Base-by-base conservation (phyloP, 2,113 vertebrate species). In the Colius striatus region DNA sequence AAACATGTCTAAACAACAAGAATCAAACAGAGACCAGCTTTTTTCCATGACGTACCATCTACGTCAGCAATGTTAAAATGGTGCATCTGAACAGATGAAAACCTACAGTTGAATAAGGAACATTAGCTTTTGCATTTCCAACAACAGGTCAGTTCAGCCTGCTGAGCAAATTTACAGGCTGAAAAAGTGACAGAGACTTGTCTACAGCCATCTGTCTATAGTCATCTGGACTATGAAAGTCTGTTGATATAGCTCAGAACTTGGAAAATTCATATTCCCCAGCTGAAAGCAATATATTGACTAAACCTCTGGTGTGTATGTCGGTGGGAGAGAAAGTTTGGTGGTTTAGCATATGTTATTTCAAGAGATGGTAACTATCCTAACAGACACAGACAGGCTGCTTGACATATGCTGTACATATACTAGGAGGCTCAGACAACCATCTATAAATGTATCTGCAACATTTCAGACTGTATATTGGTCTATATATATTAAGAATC, bases 241-340 rank as follows among this genome's bases (percentile, higher is more conserved):
- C 32, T 92, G 82, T 94, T 87, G 81, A 78, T 84, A 53, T 3
- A 84, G 53, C 53, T 94, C 45, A 81, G 73, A 92, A 92, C 29
- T 78, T 61, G n/a, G 45, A 87, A 91, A 91, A 95, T 78, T 81
- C 84, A 27, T 55, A 67, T 29, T 89, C 53, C 22, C 9, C 78
- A 78, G 55, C 61, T 91, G 84, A 86, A 93, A 96, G 48, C 73
- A 90, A 73, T 84, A 89, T 87, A 94, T 82, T 95, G 94, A 80
- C 60, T 92, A 93, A 95, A 90, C 89, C 76, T 78, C 90, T 90
- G 89, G 55, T 45, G 48, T 43, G 45, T 51, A 89, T 60, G 83
- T 38, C 72, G 86, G 23, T 67, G 89, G 29, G 84, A 86, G 34
- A 90, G 60, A 88, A 93, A 92, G 70, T 89, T 71, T 90, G 34